These are phyloP conservation scores for Argyresthia albistria DNA, from an alignment of 2,888 invertebrate species.

Conservation along the genomic window DNA sequence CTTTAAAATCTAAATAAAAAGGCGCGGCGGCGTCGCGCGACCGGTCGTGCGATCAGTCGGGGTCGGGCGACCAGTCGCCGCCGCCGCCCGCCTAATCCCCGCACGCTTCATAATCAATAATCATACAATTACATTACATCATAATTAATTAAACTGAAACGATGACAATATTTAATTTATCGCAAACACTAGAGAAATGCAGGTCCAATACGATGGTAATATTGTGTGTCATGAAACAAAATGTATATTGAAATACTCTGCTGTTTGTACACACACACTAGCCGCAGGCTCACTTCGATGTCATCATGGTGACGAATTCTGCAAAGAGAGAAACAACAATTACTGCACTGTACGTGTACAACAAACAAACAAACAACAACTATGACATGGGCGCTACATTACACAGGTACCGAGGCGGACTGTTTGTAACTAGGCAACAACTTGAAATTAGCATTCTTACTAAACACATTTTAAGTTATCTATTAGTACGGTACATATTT, in stretches of 20 bases:
- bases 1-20: constrained; percentile 67
- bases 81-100: constrained; percentile 17
- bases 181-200: constrained; percentile 75
- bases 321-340: constrained; percentile 63
- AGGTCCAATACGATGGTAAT: constrained; percentile 74
- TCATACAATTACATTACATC: constrained; percentile 20
- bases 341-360: constrained; percentile 13
- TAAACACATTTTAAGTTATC: too few species aligned
- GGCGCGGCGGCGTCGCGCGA: constrained; percentile 28
- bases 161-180: constrained; percentile 69
- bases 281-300: constrained; percentile 95
- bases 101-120: constrained; percentile 15
- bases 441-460: too few species aligned
- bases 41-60: constrained; percentile 12
- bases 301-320: constrained; percentile 99
- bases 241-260: constrained; percentile 76
- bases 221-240: constrained; percentile 75
- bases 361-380: neutral
- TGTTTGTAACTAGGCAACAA: too few species aligned
- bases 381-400: too few species aligned
- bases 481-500: too few species aligned
- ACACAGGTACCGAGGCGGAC: too few species aligned
- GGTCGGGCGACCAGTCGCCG: constrained; percentile 10
- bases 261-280: constrained; percentile 73
- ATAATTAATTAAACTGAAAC: constrained; percentile 55